Percentiles rank a stretch among this genome's conserved stretches.
Conservation (phyloP, 2,888 invertebrate species). For the Blomia tropicalis region DNA sequence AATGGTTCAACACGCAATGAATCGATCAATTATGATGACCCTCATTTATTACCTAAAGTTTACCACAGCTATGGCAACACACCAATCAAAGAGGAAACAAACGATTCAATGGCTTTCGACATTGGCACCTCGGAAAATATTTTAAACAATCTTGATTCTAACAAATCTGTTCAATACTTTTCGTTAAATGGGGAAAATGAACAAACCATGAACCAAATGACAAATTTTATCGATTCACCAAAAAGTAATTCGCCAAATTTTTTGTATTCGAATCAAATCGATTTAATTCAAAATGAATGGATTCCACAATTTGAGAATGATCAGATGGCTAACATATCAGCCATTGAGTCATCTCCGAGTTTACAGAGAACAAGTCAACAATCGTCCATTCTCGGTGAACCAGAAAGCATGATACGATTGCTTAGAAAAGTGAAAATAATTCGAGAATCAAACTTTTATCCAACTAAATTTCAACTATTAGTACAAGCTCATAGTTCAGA, state of each 20-base stretch:
- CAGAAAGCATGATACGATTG: slow-evolving; percentile 12
- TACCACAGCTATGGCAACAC: neutral
- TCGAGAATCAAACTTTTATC: slow-evolving; percentile 14
- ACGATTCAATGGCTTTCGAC: neutral
- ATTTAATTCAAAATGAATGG: neutral
- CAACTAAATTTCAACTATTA: slow-evolving; percentile 18
- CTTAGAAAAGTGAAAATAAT: slow-evolving; percentile 18
- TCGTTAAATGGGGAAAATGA: too few species aligned
- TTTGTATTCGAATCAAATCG: neutral
- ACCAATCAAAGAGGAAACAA: neutral
- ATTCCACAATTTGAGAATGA: neutral
- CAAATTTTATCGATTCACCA: neutral
- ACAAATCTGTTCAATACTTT: neutral
- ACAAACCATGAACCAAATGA: neutral
- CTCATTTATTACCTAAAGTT: neutral
- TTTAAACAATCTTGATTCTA: neutral
- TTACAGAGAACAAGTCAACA: too few species aligned
- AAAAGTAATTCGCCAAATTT: neutral
- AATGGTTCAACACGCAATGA: neutral
- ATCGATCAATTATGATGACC: neutral
- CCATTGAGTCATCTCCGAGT: neutral
- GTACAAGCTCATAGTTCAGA: neutral
- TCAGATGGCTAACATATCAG: neutral
- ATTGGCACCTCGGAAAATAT: neutral
- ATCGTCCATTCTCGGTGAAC: neutral